Base-by-base conservation (phyloP, 2,888 invertebrate species). In the Cyaniris semiargus region DNA sequence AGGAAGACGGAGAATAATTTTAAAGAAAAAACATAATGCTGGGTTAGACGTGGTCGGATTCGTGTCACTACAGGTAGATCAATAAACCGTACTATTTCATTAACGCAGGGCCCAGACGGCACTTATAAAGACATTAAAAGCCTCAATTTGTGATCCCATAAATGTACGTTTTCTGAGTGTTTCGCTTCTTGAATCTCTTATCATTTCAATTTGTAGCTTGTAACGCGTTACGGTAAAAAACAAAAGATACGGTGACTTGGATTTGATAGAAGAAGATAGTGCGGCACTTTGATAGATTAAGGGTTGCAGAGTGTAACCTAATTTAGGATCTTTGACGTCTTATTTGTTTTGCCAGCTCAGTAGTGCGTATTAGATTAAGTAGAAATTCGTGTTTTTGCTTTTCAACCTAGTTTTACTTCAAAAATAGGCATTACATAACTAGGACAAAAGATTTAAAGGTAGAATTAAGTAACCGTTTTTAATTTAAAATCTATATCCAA, bases 81-180 rank as follows among this genome's bases (percentile, higher is more conserved):
- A 91, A 93, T 93, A 93, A 92, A 87, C 92, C 86, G 86, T 85
- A 85, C 85, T 86, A 87, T 93, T 94, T 93, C 93, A 93, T 93
- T 93, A 93, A 86, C 87, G 87, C 87, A 86, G 86, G 86, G 88
- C 90, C 88, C 86, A 86, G 89, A 88, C 87, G 88, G 89, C 94
- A 93, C 93, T 93, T 93, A 93, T 93, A 93, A 92, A 94, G 94
- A 92, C 94, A 94, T 93, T 94, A 93, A 89, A 91, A 88, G 83
- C 81, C 84, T 85, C 84, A 85, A 88, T 83, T 85, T 84, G 84
- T 86, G 84, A 86, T 84, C 83, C 85, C 85, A 77, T 81, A 83
- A 83, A 87, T 72, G 58, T 76, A 76, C 71, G 71, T 56, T 72
- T 58, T 76, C 72, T 58, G 53, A 76, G 80, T 79, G 78, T 79